Percentiles rank a stretch among this genome's conserved stretches.
Conservation (phyloP, 1,140 invertebrate species). For the Melipona quadrifasciata region DNA sequence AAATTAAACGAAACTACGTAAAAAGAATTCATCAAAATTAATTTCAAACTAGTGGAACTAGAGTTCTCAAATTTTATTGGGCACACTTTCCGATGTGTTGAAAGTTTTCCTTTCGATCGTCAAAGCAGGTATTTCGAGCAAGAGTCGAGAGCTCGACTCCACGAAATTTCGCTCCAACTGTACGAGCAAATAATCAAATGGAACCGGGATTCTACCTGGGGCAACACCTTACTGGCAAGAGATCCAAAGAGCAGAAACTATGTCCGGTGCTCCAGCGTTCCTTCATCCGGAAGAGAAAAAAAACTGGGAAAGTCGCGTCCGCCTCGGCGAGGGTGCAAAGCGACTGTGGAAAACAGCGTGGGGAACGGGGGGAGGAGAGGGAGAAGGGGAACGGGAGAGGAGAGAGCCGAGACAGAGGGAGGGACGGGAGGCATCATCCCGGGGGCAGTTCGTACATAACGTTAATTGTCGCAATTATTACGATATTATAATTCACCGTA, state of each 20-base stretch:
- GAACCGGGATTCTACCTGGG: slow-evolving; percentile 2
- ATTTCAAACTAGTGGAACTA: too few species aligned
- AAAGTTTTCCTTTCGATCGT: too few species aligned
- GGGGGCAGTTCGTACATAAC: slow-evolving; percentile 56
- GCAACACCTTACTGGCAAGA: slow-evolving; percentile 13
- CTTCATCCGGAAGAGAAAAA: slow-evolving; percentile 50
- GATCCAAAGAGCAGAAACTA: slow-evolving; percentile 31
- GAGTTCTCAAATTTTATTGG: too few species aligned
- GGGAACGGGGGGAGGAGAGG: neutral
- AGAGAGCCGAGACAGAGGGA: neutral
- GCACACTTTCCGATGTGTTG: too few species aligned
- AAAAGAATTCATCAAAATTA: too few species aligned
- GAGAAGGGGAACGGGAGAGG: neutral
- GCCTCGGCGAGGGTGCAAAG: slow-evolving; percentile 1
- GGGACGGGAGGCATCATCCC: slow-evolving; percentile 1
- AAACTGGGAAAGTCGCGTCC: neutral
- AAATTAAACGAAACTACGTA: too few species aligned
- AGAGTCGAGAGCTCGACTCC: neutral
- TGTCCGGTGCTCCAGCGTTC: slow-evolving; percentile 46
- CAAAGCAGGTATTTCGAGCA: too few species aligned
- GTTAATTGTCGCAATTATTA: slow-evolving; percentile 73
- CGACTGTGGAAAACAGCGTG: neutral
- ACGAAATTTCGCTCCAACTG: neutral
- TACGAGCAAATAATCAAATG: neutral
- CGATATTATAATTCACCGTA: slow-evolving; percentile 74